These are phyloP conservation scores for Nothobranchius furzeri DNA, from an alignment of 2,113 vertebrate genomes.

Conservation along the genomic window DNA sequence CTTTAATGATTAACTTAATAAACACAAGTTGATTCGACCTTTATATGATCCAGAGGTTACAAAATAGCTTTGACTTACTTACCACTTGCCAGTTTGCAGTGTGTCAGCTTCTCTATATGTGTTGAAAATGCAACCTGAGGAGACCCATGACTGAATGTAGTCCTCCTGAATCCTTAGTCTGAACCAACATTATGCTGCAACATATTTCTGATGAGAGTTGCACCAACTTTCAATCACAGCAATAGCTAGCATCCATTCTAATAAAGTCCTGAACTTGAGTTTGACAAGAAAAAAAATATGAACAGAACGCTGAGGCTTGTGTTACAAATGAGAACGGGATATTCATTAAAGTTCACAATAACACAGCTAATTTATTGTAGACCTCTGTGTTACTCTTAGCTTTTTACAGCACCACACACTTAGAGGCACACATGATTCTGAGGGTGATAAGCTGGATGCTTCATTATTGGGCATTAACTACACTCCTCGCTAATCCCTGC, in stretches of 20 bases:
- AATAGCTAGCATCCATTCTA: not conserved
- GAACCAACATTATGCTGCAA: too few species aligned
- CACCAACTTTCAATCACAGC: not conserved
- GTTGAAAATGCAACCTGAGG: too few species aligned
- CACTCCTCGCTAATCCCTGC: conserved; percentile 65
- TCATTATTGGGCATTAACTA: conserved; percentile 71
- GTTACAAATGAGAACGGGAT: conserved; percentile 23
- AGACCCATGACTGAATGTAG: not conserved
- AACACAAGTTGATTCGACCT: not conserved
- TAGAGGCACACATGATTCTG: conserved; percentile 40
- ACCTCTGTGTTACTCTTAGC: conserved; percentile 3
- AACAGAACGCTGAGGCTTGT: not conserved
- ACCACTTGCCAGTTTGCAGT: not conserved
- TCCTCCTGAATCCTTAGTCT: not conserved
- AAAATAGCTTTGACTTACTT: not conserved
- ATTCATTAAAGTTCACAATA: conserved; percentile 34
- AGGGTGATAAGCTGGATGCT: conserved; percentile 69
- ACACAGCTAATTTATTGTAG: too few species aligned
- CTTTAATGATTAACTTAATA: not conserved
- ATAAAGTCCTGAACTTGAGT: too few species aligned
- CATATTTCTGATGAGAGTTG: too few species aligned
- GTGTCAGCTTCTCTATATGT: too few species aligned
- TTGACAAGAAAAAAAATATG: not conserved
- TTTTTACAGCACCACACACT: conserved; percentile 5
- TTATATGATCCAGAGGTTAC: not conserved